Evolutionary conservation across 2,888 invertebrate genomes (phyloP).

Genomic region (Amphipyra berbera): DNA sequence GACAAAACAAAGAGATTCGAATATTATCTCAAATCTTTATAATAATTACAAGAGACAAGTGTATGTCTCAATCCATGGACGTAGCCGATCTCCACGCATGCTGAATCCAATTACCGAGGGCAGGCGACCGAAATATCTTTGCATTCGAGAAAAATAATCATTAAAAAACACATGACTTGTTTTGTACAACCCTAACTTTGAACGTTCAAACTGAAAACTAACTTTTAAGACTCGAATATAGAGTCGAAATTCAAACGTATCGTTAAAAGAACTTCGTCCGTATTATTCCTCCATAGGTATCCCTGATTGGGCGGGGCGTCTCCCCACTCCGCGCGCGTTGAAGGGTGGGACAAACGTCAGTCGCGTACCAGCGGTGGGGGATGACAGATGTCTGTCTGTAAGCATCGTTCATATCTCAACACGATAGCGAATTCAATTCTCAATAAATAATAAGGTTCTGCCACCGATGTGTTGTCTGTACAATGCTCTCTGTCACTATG

Average conservation of each 20-base stretch:
- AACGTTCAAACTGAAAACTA: conserved; percentile 4
- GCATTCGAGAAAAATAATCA: conserved; percentile 78
- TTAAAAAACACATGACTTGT: conserved; percentile 67
- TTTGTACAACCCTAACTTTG: conserved; percentile 74
- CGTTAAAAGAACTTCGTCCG: conserved; percentile 23
- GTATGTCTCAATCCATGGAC: conserved; percentile 82
- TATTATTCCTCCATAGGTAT: conserved; percentile 52
- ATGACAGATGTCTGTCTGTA: conserved; percentile 82
- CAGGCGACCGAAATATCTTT: conserved; percentile 77
- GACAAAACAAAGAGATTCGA: conserved; percentile 71
- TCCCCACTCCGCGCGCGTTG: conserved; percentile 61
- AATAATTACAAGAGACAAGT: conserved; percentile 85
- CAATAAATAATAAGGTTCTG: conserved; percentile 78
- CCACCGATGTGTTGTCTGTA: conserved; percentile 47
- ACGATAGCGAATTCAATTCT: conserved; percentile 83
- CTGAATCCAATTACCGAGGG: conserved; percentile 82
- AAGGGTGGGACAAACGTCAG: conserved; percentile 80
- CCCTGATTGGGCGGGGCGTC: conserved; percentile 68
- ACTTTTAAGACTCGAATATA: conserved; percentile 12
- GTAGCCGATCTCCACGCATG: conserved; percentile 63
- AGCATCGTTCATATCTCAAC: conserved; percentile 83
- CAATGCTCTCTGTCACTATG: conserved; percentile 61
- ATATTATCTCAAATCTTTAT: conserved; percentile 85
- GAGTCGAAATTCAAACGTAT: conserved; percentile 60
- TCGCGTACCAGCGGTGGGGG: conserved; percentile 80